Evolutionary conservation across 2,797 vertebrate species (phyloP).

Genomic region (Notolabrus celidotus): DNA sequence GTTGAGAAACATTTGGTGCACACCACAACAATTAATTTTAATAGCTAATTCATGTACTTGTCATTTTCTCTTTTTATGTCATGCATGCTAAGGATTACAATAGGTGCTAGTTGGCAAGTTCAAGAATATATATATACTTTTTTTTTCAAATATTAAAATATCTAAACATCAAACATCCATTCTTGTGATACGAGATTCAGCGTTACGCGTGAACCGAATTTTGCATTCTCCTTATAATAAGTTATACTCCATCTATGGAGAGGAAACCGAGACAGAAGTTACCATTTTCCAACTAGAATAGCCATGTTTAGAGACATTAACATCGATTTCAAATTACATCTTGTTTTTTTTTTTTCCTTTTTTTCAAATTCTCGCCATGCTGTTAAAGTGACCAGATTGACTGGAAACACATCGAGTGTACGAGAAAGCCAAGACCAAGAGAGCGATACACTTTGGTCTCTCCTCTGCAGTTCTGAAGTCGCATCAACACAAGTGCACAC

Average conservation of each 20-base stretch:
- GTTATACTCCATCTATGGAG: conserved; percentile 88
- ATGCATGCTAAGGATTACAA: conserved; percentile 99
- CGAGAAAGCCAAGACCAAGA: conserved; percentile 91
- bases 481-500: conserved; percentile 96
- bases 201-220: conserved; percentile 96
- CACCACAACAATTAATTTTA: conserved; percentile 96
- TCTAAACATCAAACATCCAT: conserved; percentile 99
- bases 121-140: conserved; percentile 85
- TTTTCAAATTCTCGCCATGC: conserved; percentile 82
- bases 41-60: conserved; percentile 89
- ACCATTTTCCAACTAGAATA: conserved; percentile 84
- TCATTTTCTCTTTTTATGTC: conserved; percentile 86
- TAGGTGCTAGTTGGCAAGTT: conserved; percentile 95
- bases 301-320: conserved; percentile 83
- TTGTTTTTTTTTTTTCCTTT: conserved; percentile 48
- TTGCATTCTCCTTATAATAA: conserved; percentile 93
- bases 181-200: conserved; percentile 98
- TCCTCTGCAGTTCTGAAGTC: conserved; percentile 98
- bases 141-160: conserved; percentile 95
- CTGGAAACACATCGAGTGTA: conserved; percentile 89
- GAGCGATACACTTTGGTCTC: conserved; percentile 94
- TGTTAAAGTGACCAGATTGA: conserved; percentile 76
- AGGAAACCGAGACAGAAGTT: conserved; percentile 85
- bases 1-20: conserved; percentile 99
- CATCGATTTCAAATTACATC: conserved; percentile 81